phyloP scores from a whole-genome alignment of 2,888 invertebrate species.

The Asteroscopus sphinx region DNA sequence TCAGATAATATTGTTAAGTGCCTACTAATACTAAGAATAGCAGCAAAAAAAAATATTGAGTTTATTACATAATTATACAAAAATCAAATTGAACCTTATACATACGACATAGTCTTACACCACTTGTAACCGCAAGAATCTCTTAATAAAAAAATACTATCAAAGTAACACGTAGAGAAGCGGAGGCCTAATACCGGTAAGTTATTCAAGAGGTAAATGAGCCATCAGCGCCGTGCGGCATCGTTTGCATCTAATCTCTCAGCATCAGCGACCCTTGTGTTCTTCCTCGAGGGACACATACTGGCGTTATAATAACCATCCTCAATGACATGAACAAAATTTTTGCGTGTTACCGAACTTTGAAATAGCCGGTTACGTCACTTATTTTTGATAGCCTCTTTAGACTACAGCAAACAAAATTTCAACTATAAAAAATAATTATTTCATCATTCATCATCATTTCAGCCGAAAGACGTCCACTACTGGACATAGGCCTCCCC shows the following conservation, averaged over 20 bases:
- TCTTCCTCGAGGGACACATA: slow-evolving; percentile 67
- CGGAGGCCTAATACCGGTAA: slow-evolving; percentile 77
- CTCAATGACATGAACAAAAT: slow-evolving; percentile 44
- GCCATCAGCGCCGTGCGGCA: slow-evolving; percentile 82
- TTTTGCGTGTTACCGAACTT: slow-evolving; percentile 54
- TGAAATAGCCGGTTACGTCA: slow-evolving; percentile 19
- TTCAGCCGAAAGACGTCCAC: no score
- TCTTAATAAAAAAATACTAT: slow-evolving; percentile 45
- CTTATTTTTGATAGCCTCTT: slow-evolving; percentile 24
- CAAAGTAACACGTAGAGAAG: slow-evolving; percentile 57
- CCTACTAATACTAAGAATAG: slow-evolving; percentile 12
- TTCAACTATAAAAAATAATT: neutral
- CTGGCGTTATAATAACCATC: slow-evolving; percentile 64
- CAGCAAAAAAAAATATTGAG: slow-evolving; percentile 17
- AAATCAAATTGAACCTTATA: neutral
- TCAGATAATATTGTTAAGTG: slow-evolving; percentile 20
- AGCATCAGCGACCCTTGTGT: slow-evolving; percentile 73
- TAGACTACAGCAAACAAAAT: slow-evolving; percentile 7
- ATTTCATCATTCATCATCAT: no score
- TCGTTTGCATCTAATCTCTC: slow-evolving; percentile 87
- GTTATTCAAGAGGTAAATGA: slow-evolving; percentile 87
- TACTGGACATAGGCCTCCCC: no score
- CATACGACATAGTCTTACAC: no score
- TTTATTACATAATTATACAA: no score
- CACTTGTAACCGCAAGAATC: slow-evolving; percentile 8